Percentiles rank a stretch among this genome's conserved stretches.
phyloP scores from a whole-genome alignment of 1,140 invertebrate genomes.

The Dendrolimus punctatus region DNA sequence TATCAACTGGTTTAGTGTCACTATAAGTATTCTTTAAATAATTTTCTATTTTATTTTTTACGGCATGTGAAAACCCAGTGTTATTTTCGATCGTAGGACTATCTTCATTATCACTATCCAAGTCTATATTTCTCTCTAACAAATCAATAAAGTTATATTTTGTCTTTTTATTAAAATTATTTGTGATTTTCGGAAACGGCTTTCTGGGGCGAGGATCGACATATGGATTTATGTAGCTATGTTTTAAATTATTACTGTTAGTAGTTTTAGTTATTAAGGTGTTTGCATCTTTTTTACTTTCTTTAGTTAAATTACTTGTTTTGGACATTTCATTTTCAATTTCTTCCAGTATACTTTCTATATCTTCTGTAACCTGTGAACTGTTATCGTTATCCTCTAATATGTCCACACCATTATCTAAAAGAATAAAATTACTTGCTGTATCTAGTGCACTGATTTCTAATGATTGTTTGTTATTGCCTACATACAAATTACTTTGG shows the following conservation, averaged over 20 bases:
- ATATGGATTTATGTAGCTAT: too few species aligned
- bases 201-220: background rate
- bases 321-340: constrained; percentile 49
- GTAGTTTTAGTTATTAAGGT: too few species aligned
- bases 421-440: too few species aligned
- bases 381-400: constrained; percentile 14
- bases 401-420: background rate
- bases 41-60: constrained; percentile 32
- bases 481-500: too few species aligned
- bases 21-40: constrained; percentile 21
- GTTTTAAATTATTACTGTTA: too few species aligned
- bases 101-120: constrained; percentile 16
- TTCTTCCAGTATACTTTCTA: constrained; percentile 37
- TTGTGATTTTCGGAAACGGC: background rate
- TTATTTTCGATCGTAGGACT: constrained; percentile 7
- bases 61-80: constrained; percentile 33
- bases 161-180: constrained; percentile 9
- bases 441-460: too few species aligned
- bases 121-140: constrained; percentile 27
- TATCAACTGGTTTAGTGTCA: background rate
- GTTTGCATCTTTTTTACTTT: too few species aligned
- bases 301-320: background rate
- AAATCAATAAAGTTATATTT: constrained; percentile 43
- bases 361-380: constrained; percentile 29
- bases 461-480: too few species aligned